Base-by-base conservation (phyloP, 2,113 vertebrate genomes). In the Nipponia nippon region DNA sequence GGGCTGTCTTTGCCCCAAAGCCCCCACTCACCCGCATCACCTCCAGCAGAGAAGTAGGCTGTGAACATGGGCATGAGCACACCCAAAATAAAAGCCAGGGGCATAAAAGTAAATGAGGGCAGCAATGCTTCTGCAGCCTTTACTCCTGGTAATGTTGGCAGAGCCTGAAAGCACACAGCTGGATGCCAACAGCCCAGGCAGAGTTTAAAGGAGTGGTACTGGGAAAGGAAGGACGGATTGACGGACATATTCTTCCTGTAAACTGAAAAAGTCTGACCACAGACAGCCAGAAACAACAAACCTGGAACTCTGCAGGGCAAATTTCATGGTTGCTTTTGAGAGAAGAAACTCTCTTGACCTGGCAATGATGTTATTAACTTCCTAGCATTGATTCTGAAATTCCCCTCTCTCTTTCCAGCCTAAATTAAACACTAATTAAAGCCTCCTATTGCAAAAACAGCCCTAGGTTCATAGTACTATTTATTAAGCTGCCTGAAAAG, bases 401-500 rank as follows among this genome's bases (percentile, higher is more conserved):
- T 44, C 13, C 27, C 17, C 86, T 83, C 63, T 94, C 38, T 82
- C 87, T 91, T 88, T 86, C 47, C 29, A 87, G 73, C 9, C 47
- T 80, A 46, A 77, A 81, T 85, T 61, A 88, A 83, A 86, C 46
- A 62, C 46, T 83, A 78, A 89, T 94, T 93, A 93, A 95, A 95
- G 38, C 14, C 62, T 85, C 34, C 14, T 89, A 69, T 79, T 95
- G 55, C 84, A 95, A 90, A 96, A 96, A 7, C 44, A 89, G 14
- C 58, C 83, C 32, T 42, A 49, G 30, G 40, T 95, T 87, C 52
- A 62, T 34, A 58, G 52, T 53, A 47, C 16, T 79, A 59, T 92
- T 95, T 91, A 85, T 95, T 82, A 95, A 92, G 40, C 70, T 89
- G 66, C 20, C 36, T 80, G 70, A 56, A 93, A 93, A 90, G 23